Evolutionary conservation across 2,888 invertebrate genomes (phyloP).

Genomic region (Cephus pygmeus): DNA sequence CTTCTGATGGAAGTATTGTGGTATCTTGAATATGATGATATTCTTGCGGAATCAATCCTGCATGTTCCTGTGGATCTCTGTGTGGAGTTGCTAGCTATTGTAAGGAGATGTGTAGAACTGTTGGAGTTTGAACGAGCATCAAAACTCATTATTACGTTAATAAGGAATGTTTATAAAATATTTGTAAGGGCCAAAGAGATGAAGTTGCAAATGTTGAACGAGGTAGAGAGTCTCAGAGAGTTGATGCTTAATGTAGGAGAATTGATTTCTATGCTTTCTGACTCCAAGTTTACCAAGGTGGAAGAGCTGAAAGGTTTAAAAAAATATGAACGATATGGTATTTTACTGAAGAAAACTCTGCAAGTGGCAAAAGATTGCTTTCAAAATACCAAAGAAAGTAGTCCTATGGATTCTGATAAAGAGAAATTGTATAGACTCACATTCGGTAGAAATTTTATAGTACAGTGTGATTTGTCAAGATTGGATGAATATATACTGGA

Average conservation of each 20-base stretch:
- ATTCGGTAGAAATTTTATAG: conserved; percentile 39
- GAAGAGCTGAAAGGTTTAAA: conserved; percentile 24
- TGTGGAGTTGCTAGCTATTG: conserved; percentile 46
- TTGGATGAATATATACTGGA: conserved; percentile 21
- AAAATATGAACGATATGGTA: conserved; percentile 41
- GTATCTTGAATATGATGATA: conserved; percentile 47
- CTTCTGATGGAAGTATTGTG: conserved; percentile 54
- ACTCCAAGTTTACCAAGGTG: conserved; percentile 34
- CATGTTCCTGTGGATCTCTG: conserved; percentile 54
- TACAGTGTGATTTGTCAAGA: conserved; percentile 26
- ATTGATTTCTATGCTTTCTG: conserved; percentile 38
- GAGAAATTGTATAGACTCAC: conserved; percentile 48
- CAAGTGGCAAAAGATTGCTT: conserved; percentile 37
- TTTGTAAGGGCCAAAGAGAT: conserved; percentile 22
- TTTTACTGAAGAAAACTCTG: conserved; percentile 45
- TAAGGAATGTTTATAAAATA: conserved; percentile 42
- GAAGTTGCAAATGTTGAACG: conserved; percentile 39
- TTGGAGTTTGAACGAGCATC: conserved; percentile 42
- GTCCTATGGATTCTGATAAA: conserved; percentile 12
- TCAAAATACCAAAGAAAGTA: conserved; percentile 13
- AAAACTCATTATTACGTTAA: conserved; percentile 30
- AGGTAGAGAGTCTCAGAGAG: conserved; percentile 31
- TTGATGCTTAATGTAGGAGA: conserved; percentile 44
- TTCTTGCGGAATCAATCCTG: conserved; percentile 49
- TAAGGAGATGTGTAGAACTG: conserved; percentile 40